These are phyloP conservation scores for Mythimna impura DNA, from an alignment of 2,888 invertebrate species.

Conservation along the genomic window DNA sequence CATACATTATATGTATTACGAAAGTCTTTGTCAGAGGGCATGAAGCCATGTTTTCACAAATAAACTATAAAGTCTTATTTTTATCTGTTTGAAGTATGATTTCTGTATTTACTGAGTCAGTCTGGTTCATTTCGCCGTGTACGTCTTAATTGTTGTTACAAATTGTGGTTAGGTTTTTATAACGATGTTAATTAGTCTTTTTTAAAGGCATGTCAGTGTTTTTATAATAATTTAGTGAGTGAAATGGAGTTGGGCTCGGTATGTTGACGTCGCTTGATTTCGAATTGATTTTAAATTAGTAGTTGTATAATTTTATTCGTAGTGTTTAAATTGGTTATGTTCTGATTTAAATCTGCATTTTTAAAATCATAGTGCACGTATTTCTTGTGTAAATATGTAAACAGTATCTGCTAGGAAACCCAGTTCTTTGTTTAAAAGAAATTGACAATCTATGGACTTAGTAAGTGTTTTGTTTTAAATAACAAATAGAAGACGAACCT, in stretches of 20 bases:
- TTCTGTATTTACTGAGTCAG: constrained; percentile 45
- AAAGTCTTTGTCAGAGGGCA: constrained; percentile 46
- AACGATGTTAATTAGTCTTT: constrained; percentile 35
- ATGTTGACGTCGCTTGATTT: constrained; percentile 25
- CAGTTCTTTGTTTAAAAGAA: not conserved
- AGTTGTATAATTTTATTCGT: not conserved
- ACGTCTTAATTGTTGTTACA: constrained; percentile 28
- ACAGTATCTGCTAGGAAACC: not conserved
- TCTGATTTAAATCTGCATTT: not conserved
- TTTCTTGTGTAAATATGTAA: not conserved
- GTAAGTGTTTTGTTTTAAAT: constrained; percentile 21
- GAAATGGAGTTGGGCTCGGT: constrained; percentile 63
- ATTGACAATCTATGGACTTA: constrained; percentile 4
- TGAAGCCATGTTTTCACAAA: constrained; percentile 30
- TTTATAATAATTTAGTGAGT: constrained; percentile 12
- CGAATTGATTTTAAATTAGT: not conserved
- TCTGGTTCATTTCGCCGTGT: constrained; percentile 16
- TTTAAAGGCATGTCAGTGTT: constrained; percentile 9
- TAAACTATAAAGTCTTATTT: constrained; percentile 36
- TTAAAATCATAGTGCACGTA: not conserved
- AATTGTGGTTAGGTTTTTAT: constrained; percentile 41
- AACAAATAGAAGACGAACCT: not conserved
- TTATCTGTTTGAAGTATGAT: constrained; percentile 66
- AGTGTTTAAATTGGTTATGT: not conserved
- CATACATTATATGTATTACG: constrained; percentile 2